A percentile compares a stretch with the other conserved stretches of the same genome.
These are phyloP conservation scores for Regulus satrapa DNA, from an alignment of 2,113 vertebrate genomes.

Conservation along the genomic window DNA sequence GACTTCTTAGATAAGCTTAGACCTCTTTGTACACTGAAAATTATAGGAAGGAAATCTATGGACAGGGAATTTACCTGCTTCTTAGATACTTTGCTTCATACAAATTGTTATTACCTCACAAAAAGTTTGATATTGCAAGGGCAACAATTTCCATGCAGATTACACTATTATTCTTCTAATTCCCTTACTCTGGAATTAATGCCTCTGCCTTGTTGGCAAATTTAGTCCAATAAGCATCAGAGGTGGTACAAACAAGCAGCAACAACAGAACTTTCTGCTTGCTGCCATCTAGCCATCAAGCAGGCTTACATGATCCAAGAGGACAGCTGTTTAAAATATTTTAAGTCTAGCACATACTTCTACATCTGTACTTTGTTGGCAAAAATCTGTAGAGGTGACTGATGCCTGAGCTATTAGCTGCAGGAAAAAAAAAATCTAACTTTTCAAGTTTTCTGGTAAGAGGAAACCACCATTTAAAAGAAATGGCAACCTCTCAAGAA, in stretches of 20 bases:
- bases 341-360: not conserved
- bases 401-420: not conserved
- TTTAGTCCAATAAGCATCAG: not conserved
- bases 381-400: not conserved
- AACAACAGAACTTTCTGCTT: not conserved
- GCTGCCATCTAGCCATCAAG: not conserved
- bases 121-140: not conserved
- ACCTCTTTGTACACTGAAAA: not conserved
- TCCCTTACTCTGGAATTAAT: not conserved
- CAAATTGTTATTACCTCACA: not conserved
- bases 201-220: not conserved
- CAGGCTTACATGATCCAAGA: not conserved
- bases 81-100: not conserved
- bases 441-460: not conserved
- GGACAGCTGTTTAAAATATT: not conserved
- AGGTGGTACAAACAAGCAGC: not conserved
- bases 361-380: not conserved
- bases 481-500: not conserved
- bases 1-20: not conserved
- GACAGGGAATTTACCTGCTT: not conserved
- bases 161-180: not conserved
- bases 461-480: not conserved
- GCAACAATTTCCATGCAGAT: not conserved
- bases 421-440: not conserved
- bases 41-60: not conserved